A percentile compares a stretch with the other conserved stretches of the same genome.
These are phyloP conservation scores for Grus americana DNA, from an alignment of 2,113 vertebrate species.

Conservation along the genomic window DNA sequence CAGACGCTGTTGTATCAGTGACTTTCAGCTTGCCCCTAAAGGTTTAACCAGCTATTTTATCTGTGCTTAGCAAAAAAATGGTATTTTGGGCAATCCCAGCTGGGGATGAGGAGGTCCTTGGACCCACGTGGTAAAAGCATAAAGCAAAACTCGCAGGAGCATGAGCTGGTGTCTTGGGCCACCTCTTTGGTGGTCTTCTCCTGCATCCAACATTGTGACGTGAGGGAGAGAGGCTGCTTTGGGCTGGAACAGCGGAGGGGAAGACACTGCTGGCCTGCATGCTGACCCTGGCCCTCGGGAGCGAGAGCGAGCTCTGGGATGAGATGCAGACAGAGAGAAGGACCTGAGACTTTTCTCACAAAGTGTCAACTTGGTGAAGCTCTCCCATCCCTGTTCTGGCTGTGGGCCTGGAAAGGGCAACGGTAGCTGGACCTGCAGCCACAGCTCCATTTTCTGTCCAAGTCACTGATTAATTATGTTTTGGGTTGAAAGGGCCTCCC, in stretches of 20 bases:
- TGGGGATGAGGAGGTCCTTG: neutral
- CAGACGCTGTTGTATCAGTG: too few species aligned
- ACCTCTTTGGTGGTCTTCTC: neutral
- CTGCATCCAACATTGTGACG: accelerated
- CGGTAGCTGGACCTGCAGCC: neutral
- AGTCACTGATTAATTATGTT: neutral
- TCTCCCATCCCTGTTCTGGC: neutral
- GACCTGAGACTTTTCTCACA: neutral
- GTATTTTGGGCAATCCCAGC: neutral
- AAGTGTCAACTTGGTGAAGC: neutral
- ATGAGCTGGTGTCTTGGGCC: neutral
- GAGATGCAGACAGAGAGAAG: neutral
- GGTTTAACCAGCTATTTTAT: neutral
- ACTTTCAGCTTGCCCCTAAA: neutral
- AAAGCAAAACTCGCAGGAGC: neutral
- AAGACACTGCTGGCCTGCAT: neutral
- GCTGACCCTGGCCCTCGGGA: neutral
- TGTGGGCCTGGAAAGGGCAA: neutral
- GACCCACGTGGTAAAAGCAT: neutral
- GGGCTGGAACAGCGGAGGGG: neutral
- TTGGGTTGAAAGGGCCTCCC: neutral
- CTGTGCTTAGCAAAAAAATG: neutral
- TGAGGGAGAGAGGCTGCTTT: neutral
- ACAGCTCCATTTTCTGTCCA: neutral
- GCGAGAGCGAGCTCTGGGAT: too few species aligned